Conservation (phyloP, 2,888 invertebrate genomes). For the Tuberolachnus salignus region DNA sequence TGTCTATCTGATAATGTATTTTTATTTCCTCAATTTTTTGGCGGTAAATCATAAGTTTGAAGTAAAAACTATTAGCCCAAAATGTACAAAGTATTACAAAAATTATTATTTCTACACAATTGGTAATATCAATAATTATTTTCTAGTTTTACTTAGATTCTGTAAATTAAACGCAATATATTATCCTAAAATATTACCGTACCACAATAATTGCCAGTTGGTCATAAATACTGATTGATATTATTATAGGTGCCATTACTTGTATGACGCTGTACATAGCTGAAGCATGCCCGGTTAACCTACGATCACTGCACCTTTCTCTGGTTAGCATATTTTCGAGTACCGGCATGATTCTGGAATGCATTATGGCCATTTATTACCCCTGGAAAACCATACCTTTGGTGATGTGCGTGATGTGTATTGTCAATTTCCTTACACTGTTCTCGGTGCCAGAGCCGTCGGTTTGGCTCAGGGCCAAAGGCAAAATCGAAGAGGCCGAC, state of each 20-base stretch:
- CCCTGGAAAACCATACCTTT: slow-evolving; percentile 30
- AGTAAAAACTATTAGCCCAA: too few species aligned
- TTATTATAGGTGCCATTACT: slow-evolving; percentile 12
- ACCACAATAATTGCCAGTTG: too few species aligned
- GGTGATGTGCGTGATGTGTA: not conserved
- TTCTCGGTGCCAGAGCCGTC: slow-evolving; percentile 54
- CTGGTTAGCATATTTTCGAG: slow-evolving; percentile 12
- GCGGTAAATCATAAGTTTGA: too few species aligned
- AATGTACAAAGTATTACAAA: too few species aligned
- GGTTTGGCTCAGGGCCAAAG: slow-evolving; percentile 39
- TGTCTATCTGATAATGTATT: too few species aligned
- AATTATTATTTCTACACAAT: too few species aligned
- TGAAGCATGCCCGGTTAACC: slow-evolving; percentile 42
- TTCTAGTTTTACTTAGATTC: too few species aligned
- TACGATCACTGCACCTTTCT: slow-evolving; percentile 19
- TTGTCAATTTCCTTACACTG: not conserved
- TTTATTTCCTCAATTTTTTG: too few species aligned
- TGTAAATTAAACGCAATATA: too few species aligned
- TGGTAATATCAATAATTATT: too few species aligned
- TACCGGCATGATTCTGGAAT: slow-evolving; percentile 35
- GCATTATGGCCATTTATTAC: slow-evolving; percentile 11
- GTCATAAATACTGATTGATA: too few species aligned
- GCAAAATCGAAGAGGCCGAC: slow-evolving; percentile 5
- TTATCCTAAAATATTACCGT: too few species aligned
- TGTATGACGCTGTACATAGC: slow-evolving; percentile 49